Evolutionary conservation across 2,888 invertebrate genomes (phyloP), one percentile per base, ranked within the genome.

Genomic region (Aleiodes testaceus): DNA sequence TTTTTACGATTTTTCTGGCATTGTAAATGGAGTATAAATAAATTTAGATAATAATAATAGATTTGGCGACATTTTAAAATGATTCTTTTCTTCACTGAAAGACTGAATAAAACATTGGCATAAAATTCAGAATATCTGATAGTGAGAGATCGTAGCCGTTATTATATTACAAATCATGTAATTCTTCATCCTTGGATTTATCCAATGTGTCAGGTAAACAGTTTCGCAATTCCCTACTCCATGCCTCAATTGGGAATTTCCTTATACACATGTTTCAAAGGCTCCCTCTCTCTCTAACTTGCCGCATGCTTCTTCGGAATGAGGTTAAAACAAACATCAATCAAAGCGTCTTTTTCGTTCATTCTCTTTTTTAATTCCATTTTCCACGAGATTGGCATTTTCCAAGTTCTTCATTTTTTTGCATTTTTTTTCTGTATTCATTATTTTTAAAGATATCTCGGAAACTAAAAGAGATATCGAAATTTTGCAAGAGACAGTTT

Each of bases 131-230:
- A 49, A 49, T 9, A 20, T 14, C 49, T 18, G 16, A 16, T 18
- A 20, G 20, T 53, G 30, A 14, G 14, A 22, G 55, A 12, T 6
- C n/a, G 22, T 30, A 30, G 55, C 3, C 55, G 36, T 42, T 59
- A 70, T 69, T 74, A 68, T 72, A 74, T 72, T 65, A 73, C 73
- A 69, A 66, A 74, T 74, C 77, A 77, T 79, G 83, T 83, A 82
- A 83, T 82, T 80, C 79, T 83, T 83, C 84, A 84, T 84, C 84
- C 84, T 84, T 85, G 84, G 81, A 81, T 80, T 78, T 82, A 84
- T 83, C 82, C 81, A 78, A 81, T 79, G 78, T 76, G 74, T 70
- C 78, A 77, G 81, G 82, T 84, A 85, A 83, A 84, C 84, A 84
- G 77, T 85, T 85, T 85, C 84, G 85, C 84, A 85, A 85, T 83